Base-by-base conservation (phyloP, 92 coral and sea anemone species). In the Desmophyllum pertusum region DNA sequence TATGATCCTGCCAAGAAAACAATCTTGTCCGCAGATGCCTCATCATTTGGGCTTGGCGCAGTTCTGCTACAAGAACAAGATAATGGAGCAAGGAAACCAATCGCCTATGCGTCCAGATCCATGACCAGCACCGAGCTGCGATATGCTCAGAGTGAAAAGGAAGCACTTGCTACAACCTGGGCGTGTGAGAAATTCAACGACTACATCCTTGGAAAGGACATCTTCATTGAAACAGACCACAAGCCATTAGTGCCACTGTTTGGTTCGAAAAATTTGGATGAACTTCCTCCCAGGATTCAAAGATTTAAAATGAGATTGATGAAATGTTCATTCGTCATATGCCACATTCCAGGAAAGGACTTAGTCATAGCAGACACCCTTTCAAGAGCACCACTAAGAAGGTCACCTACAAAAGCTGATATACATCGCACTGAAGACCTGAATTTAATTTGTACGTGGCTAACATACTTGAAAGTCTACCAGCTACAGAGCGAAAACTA, bases 101-200 rank as follows among this genome's bases (percentile, higher is more conserved):
- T 83, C 29, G 86, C 88, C 11, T 86, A 76, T 72, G 85, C 76
- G 2, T 90, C 85, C n/a, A 79, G 93, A 46, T 50, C 90, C 71
- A 68, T 81, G 83, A 81, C 84, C 8, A 77, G 77, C 43, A 35
- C 67, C 2, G 87, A 85, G 29, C 90, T 82, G 48, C 40, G 88
- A 42, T 86, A 86, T 48, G 88, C 86, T 15, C 93, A 90, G 57
- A 73, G 87, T 0, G 91, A 86, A 75, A 83, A 87, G 19, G 93
- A 92, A n/a, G 92, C 81, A 29, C 84, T 88, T 0, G 95, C 92
- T 4, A 57, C 77, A 19, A 81, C 92, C 2, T 88, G 88, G 87
- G 87, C 91, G 3, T 64, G 83, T 40, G 86, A 75, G 37, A 81
- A 74, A 46, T 80, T 87, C 55, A 86, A 83, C 8, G 90, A 90